Percentiles rank a stretch among this genome's conserved stretches.
These are phyloP conservation scores for Drosophila hamatofila DNA, from an alignment of 2,888 invertebrate genomes.

Conservation along the genomic window DNA sequence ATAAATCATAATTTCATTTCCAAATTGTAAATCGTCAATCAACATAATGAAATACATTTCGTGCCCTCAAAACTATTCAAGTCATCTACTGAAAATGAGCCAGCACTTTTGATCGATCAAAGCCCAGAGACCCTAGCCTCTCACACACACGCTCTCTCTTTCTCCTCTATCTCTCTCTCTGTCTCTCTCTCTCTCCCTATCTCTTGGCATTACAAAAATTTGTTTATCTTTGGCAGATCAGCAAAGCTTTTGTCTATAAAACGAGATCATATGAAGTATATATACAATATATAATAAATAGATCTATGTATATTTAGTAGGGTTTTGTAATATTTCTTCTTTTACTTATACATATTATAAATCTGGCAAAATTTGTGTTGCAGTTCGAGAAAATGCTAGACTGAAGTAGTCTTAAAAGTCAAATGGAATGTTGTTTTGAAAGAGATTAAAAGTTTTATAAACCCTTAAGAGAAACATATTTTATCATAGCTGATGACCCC, in stretches of 20 bases:
- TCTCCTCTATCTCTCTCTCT: background rate
- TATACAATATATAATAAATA: background rate
- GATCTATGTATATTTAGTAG: too few species aligned
- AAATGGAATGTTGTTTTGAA: background rate
- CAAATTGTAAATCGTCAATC: constrained; percentile 76
- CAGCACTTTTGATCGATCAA: constrained; percentile 68
- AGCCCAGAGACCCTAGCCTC: constrained; percentile 6
- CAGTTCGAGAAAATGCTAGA: background rate
- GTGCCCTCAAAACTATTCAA: constrained; percentile 38
- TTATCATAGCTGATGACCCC: too few species aligned
- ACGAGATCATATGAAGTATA: background rate
- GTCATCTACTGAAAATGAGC: constrained; percentile 65
- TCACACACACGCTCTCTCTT: background rate
- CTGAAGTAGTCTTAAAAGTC: background rate
- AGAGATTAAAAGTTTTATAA: too few species aligned
- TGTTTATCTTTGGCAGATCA: constrained; percentile 11
- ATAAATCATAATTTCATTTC: constrained; percentile 76
- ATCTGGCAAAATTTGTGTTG: background rate
- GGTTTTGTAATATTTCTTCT: background rate
- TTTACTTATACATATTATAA: background rate
- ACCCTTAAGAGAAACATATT: too few species aligned
- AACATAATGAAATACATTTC: constrained; percentile 70
- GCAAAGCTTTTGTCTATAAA: constrained; percentile 4
- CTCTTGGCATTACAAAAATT: background rate
- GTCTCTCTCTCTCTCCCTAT: background rate